Evolutionary conservation across 2,888 invertebrate genomes (phyloP), one percentile per base, ranked within the genome.

Genomic region (Notocelia uddmanniana): DNA sequence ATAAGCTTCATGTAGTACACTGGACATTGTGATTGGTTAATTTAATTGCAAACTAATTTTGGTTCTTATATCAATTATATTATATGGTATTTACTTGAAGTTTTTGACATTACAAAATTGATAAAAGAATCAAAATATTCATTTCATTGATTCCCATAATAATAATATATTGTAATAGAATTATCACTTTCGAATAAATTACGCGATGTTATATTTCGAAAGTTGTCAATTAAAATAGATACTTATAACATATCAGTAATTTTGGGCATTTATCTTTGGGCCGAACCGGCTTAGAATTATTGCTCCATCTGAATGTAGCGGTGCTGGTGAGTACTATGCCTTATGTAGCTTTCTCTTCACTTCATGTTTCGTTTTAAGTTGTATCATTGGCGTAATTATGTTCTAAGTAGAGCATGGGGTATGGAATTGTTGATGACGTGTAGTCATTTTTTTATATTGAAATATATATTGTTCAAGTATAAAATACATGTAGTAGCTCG

Each of bases 231-330:
- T 74, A 74, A 55, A 60, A 68, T 64, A 41, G 62, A 58, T 41
- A 31, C 31, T 6, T 31, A 31, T 31, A 69, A 72, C 72, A 72
- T 72, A 72, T 72, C 72, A 67, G 60, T 67, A 34, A 62, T 68
- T 62, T 72, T 37, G 34, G 48, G 54, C 37, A 54, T 71, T 71
- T 67, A 66, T 52, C 54, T 60, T 67, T 67, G 68, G 64, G 73
- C 71, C 60, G 45, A 73, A n/a, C 69, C 69, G 76, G 19, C 58
- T 48, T 68, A 41, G 68, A 67, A 37, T 48, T 18, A 76, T 77
- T 73, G 73, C 77, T 80, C 83, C 85, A 86, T 85, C 83, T 85
- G 85, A 85, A 58, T 75, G 74, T 80, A 75, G 77, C 82, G 83
- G 85, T 86, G 84, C 84, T 84, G 85, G 81, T 81, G 76, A 68